Evolutionary conservation across 2,888 invertebrate species (phyloP).

Genomic region (Atherix ibis): DNA sequence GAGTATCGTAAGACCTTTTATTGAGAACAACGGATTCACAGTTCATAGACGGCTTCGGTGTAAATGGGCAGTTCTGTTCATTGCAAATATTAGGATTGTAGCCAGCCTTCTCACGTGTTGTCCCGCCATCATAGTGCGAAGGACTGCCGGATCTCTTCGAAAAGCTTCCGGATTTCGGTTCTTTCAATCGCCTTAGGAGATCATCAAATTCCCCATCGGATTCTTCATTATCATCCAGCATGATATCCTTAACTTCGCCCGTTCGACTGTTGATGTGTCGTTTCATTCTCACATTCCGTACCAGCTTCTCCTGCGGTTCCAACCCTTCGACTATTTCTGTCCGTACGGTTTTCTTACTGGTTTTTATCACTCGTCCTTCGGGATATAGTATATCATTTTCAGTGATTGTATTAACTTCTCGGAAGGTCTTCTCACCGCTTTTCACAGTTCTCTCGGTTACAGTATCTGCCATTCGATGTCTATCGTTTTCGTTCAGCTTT

Average conservation of each 20-base stretch:
- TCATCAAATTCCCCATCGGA: too few relatives aligned
- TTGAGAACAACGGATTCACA: too few relatives aligned
- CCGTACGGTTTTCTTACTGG: conserved; percentile 1
- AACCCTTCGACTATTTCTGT: neutral
- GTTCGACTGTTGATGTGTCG: conserved; percentile 1
- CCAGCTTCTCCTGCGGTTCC: neutral
- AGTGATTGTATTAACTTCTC: conserved; percentile 3
- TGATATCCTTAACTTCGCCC: neutral
- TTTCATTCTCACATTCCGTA: conserved; percentile 2
- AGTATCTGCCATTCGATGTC: neutral
- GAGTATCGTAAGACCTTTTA: too few relatives aligned
- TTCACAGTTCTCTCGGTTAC: neutral
- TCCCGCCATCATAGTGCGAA: too few relatives aligned
- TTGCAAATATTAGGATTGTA: too few relatives aligned
- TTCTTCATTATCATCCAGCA: neutral
- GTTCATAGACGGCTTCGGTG: too few relatives aligned
- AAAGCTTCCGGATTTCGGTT: too few relatives aligned
- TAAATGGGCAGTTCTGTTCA: too few relatives aligned
- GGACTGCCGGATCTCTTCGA: too few relatives aligned
- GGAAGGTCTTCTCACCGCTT: neutral
- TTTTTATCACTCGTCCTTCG: neutral
- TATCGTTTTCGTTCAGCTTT: neutral
- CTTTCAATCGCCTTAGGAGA: too few relatives aligned
- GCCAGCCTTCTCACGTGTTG: too few relatives aligned
- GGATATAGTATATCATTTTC: neutral